Evolutionary conservation across 2,113 vertebrate genomes (phyloP).

Genomic region (Euleptes europaea): DNA sequence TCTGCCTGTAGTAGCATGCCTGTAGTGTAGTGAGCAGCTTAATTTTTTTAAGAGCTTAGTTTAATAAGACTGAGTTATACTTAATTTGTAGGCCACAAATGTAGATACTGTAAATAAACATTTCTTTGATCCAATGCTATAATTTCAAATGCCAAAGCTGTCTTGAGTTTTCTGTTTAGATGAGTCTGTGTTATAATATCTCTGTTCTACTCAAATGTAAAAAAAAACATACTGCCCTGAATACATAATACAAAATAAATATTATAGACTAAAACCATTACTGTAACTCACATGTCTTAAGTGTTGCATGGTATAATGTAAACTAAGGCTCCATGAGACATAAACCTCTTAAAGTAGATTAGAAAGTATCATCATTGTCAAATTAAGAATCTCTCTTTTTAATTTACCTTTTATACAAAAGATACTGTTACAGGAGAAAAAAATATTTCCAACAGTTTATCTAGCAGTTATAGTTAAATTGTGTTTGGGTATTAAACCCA

Average conservation of each 20-base stretch:
- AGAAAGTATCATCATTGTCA: not conserved
- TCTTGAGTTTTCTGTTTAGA: not conserved
- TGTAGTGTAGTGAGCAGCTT: not conserved
- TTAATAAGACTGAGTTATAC: not conserved
- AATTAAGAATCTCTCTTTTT: not conserved
- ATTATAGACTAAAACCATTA: conserved; percentile 23
- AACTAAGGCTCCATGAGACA: not conserved
- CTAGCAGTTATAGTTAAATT: not conserved
- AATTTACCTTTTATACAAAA: not conserved
- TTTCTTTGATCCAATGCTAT: not conserved
- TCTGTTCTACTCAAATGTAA: not conserved
- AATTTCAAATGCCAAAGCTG: not conserved
- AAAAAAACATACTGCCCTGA: not conserved
- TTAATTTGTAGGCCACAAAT: not conserved
- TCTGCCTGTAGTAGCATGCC: not conserved
- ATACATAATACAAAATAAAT: conserved; percentile 15
- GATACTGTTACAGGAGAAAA: not conserved
- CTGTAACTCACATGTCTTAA: not conserved
- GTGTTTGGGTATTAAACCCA: not conserved
- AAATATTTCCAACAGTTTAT: not conserved
- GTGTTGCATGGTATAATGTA: not conserved
- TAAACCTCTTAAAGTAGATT: not conserved
- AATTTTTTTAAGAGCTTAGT: not conserved
- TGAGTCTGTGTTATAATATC: not conserved
- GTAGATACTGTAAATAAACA: not conserved